Evolutionary conservation across 2,113 vertebrate species (phyloP).

Genomic region (Periophthalmodon schlosseri): DNA sequence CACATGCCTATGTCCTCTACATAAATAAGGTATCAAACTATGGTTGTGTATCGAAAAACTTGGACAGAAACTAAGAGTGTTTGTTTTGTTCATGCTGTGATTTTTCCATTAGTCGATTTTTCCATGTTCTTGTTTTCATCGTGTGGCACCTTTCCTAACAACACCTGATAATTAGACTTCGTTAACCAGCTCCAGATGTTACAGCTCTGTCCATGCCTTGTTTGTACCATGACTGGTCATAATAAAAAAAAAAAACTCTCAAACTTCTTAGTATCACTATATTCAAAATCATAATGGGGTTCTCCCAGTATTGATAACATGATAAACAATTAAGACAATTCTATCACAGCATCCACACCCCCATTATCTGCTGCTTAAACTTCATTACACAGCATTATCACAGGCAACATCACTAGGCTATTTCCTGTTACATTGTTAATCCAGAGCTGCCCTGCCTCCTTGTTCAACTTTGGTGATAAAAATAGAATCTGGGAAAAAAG

Average conservation of each 20-base stretch:
- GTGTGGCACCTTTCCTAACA: slow-evolving; percentile 39
- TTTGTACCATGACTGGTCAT: slow-evolving; percentile 20
- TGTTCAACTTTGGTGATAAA: slow-evolving; percentile 40
- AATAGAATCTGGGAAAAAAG: slow-evolving; percentile 39
- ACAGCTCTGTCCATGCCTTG: slow-evolving; percentile 31
- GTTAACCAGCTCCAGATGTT: slow-evolving; percentile 62
- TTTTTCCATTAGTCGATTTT: slow-evolving; percentile 72
- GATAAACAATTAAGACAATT: slow-evolving; percentile 57
- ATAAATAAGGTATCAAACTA: slow-evolving; percentile 1
- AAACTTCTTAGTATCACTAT: neutral
- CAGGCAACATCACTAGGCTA: slow-evolving; percentile 26
- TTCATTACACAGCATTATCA: slow-evolving; percentile 23
- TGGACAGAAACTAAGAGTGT: neutral
- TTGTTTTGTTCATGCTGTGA: slow-evolving; percentile 37
- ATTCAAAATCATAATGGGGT: neutral
- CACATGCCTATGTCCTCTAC: neutral
- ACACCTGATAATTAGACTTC: slow-evolving; percentile 44
- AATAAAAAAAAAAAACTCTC: neutral
- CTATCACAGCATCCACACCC: slow-evolving; percentile 41
- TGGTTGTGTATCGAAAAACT: neutral
- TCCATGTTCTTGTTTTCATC: slow-evolving; percentile 53
- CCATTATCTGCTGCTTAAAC: slow-evolving; percentile 43
- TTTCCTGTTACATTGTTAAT: slow-evolving; percentile 24
- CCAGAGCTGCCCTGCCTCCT: slow-evolving; percentile 37
- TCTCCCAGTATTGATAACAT: slow-evolving; percentile 30